A percentile compares a stretch with the other conserved stretches of the same genome.
Conservation (phyloP, 2,113 vertebrate genomes). For the Osmerus mordax region DNA sequence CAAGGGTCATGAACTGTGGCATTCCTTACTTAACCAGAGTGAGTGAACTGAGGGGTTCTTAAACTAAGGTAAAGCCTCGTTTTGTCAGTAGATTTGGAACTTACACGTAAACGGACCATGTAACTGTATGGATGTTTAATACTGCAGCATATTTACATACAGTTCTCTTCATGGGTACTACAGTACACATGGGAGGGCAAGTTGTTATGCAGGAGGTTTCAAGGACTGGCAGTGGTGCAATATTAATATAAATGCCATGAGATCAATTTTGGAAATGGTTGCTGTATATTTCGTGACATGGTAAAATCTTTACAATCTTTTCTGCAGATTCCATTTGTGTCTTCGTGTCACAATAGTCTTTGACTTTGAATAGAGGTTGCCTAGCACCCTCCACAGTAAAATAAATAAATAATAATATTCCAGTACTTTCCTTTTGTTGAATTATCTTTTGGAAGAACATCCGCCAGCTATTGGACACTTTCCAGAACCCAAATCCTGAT, state of each 20-base stretch:
- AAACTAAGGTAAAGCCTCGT: not conserved
- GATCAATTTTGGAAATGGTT: too few species aligned
- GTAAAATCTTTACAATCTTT: not conserved
- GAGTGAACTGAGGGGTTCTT: not conserved
- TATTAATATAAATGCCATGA: too few species aligned
- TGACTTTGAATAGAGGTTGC: not conserved
- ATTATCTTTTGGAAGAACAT: too few species aligned
- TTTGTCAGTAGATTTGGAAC: not conserved
- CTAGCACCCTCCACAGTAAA: not conserved
- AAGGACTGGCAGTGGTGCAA: too few species aligned
- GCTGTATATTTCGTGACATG: not conserved
- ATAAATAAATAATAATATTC: not conserved
- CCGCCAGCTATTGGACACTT: too few species aligned
- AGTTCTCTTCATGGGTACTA: too few species aligned
- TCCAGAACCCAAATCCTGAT: too few species aligned
- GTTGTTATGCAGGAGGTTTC: not conserved
- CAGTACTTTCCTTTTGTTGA: too few species aligned
- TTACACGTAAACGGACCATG: not conserved
- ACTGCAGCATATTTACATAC: too few species aligned
- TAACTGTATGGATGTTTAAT: too few species aligned
- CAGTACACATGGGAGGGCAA: too few species aligned
- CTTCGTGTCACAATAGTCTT: conserved; percentile 5
- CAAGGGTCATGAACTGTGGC: not conserved
- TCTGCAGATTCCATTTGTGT: too few species aligned
- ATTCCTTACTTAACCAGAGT: not conserved